These are phyloP conservation scores for Bostrychus sinensis DNA, from an alignment of 2,113 vertebrate species.

Conservation along the genomic window DNA sequence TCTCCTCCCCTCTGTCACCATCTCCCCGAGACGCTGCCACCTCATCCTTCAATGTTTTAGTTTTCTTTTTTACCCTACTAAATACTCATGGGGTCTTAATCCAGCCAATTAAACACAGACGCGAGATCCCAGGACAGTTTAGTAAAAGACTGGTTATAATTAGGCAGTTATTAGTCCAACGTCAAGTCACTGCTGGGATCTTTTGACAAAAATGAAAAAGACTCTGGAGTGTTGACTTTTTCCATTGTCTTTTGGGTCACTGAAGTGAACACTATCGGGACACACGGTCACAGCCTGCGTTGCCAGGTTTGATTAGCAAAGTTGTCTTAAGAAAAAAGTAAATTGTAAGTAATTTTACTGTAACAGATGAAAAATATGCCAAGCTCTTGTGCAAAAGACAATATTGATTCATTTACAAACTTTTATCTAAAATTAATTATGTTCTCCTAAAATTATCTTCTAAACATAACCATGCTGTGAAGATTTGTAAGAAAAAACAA, in stretches of 20 bases:
- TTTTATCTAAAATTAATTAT: no score
- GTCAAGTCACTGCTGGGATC: conserved; percentile 42
- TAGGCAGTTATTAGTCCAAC: conserved; percentile 59
- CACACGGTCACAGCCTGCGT: no score
- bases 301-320: no score
- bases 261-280: no score
- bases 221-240: conserved; percentile 12
- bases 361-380: no score
- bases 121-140: conserved; percentile 42
- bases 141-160: conserved; percentile 59
- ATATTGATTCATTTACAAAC: no score
- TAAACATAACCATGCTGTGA: no score
- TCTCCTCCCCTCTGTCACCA: conserved; percentile 9
- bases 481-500: no score
- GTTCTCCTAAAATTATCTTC: no score
- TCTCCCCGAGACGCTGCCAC: not conserved
- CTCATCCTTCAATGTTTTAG: not conserved
- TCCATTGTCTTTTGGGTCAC: not conserved
- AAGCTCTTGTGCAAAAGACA: no score
- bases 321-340: no score
- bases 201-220: conserved; percentile 48
- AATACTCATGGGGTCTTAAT: conserved; percentile 32
- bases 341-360: no score
- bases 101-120: conserved; percentile 44
- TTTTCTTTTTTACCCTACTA: conserved; percentile 36